Evolutionary conservation across 64 coral and sea anemone species (phyloP).

Genomic region (Catalaphyllia jardinei): DNA sequence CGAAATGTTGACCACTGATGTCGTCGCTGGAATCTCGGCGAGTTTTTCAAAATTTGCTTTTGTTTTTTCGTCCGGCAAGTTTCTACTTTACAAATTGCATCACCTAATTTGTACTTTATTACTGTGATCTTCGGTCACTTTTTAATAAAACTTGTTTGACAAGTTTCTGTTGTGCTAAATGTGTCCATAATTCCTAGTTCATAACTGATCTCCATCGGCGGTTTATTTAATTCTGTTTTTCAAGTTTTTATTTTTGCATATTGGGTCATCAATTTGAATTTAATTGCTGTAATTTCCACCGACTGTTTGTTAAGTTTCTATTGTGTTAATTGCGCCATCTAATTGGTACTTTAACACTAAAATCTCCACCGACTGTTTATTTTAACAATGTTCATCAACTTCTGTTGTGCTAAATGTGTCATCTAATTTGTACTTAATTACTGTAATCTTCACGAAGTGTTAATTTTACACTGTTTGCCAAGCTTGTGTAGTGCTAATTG

Average conservation of each 20-base stretch:
- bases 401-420: background rate
- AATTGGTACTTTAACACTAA: background rate
- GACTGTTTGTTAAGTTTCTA: background rate
- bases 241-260: background rate
- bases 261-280: background rate
- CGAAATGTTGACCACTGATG: too few relatives aligned
- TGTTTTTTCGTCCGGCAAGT: too few relatives aligned
- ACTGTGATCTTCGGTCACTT: background rate
- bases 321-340: background rate
- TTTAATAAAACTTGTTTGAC: background rate
- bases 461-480: too few relatives aligned
- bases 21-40: too few relatives aligned
- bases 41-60: too few relatives aligned
- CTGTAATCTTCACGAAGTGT: background rate
- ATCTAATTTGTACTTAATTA: background rate
- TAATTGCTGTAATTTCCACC: background rate
- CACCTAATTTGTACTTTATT: background rate
- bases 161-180: background rate
- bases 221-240: background rate
- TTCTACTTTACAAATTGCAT: background rate
- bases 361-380: background rate
- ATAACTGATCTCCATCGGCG: background rate
- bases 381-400: background rate
- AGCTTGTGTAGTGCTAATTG: too few relatives aligned
- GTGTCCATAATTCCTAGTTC: background rate